Base-by-base conservation (phyloP, 2,797 vertebrate genomes). In the Onychomys torridus region DNA sequence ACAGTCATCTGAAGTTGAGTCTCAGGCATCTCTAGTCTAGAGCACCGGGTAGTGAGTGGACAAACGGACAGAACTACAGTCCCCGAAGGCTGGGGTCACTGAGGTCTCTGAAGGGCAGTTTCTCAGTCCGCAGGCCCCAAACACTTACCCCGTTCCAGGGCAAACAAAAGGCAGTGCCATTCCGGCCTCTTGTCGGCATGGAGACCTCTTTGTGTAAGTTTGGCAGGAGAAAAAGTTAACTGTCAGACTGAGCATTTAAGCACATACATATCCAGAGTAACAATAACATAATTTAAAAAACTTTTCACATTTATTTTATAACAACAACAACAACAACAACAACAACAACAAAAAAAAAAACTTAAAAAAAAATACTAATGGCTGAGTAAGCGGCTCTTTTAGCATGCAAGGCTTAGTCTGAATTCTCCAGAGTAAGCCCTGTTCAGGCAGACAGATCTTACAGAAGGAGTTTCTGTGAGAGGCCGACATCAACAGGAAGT, bases 231-330 rank as follows among this genome's bases (percentile, higher is more conserved):
- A 91, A 94, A 34, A 77, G 16, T 86, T 37, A 89, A 91, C 12
- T 52, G 63, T 79, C 59, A 27, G 71, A 92, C 29, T 85, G 65
- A 75, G 52, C 34, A 79, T 78, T 85, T 55, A 63, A 97, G 92
- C n/a, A 92, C 78, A 32, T 21, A 92, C 0, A 0, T 16, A 37
- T 69, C 2, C 65, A 89, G 13, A 17, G 57, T 17, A 59, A 7
- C 34, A n/a, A 34, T 49, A 63, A 43, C 37, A 61, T 32, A 78
- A 43, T 32, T 90, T 88, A 52, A 17, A n/a, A 55, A 82, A 76
- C 57, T 37, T 49, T 65, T 34, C 55, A 94, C 55, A 85, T 52
- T 79, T 43, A 34, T 76, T 85, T 92, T 23, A 89, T 92, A 92
- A 81, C 43, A 9, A 75, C 52, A 87, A 79, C 34, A 34, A 73